Percentiles rank a stretch among this genome's conserved stretches.
Evolutionary conservation across 2,113 vertebrate species (phyloP).

Genomic region (Cathartes aura): DNA sequence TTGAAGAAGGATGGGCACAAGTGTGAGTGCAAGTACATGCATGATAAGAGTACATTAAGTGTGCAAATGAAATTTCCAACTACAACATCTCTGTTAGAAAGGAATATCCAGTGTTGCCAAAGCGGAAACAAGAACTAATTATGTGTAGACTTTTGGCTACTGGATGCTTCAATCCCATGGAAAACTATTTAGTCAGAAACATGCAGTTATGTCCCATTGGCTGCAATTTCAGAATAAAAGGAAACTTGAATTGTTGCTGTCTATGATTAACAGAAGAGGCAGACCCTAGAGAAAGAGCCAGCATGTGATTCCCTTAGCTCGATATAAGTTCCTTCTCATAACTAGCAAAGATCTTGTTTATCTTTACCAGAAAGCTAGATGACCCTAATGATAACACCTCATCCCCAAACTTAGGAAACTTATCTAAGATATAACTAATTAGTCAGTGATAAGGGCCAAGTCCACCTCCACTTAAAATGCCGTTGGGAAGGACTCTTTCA

Average conservation of each 20-base stretch:
- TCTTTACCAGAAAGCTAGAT: neutral
- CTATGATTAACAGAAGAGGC: neutral
- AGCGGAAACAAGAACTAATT: neutral
- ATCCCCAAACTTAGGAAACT: neutral
- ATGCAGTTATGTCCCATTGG: neutral
- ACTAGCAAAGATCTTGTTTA: neutral
- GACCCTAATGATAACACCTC: neutral
- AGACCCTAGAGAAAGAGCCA: neutral
- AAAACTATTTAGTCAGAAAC: neutral
- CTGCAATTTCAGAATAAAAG: neutral
- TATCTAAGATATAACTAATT: neutral
- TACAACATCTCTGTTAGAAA: neutral
- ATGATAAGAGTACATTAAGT: neutral
- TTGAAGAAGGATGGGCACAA: neutral
- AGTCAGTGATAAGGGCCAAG: neutral
- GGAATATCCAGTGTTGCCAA: neutral
- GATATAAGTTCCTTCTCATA: neutral
- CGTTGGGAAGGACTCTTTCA: neutral
- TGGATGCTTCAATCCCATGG: neutral
- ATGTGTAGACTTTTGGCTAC: neutral
- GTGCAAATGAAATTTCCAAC: neutral
- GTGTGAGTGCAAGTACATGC: neutral
- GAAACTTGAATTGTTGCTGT: neutral
- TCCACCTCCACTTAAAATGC: neutral
- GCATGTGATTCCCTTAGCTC: neutral